phyloP scores from a whole-genome alignment of 2,113 vertebrate species.

The Megalops atlanticus region DNA sequence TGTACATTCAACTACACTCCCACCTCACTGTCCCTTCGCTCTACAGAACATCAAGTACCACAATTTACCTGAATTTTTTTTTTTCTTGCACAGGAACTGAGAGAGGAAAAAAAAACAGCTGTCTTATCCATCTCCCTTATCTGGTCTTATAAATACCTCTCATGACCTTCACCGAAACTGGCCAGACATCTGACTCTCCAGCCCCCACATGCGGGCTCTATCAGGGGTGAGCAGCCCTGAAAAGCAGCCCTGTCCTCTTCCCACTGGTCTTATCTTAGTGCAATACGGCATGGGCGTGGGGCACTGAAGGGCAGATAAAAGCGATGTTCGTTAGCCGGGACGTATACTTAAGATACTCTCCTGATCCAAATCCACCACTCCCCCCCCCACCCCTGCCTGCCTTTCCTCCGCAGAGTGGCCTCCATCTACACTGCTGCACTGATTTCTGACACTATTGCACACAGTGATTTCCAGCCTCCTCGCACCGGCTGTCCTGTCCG shows the following conservation, averaged over 20 bases:
- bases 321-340: constrained; percentile 16
- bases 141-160: not conserved
- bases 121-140: not conserved
- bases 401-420: not conserved
- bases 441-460: not conserved
- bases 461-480: not conserved
- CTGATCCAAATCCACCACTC: not conserved
- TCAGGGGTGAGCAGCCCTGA: constrained; percentile 36
- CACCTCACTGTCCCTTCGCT: constrained; percentile 7
- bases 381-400: not conserved
- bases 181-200: constrained; percentile 13
- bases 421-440: not conserved
- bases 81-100: too few species aligned
- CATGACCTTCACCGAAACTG: not conserved
- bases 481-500: not conserved
- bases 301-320: not conserved
- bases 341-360: not conserved
- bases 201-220: constrained; percentile 17
- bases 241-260: not conserved
- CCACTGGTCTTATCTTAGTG: constrained; percentile 17
- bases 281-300: constrained; percentile 20
- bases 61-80: not conserved
- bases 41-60: not conserved
- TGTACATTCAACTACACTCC: constrained; percentile 50
- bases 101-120: not conserved